Evolutionary conservation across 92 coral and sea anemone species (phyloP).

Genomic region (Heliopora coerulea): DNA sequence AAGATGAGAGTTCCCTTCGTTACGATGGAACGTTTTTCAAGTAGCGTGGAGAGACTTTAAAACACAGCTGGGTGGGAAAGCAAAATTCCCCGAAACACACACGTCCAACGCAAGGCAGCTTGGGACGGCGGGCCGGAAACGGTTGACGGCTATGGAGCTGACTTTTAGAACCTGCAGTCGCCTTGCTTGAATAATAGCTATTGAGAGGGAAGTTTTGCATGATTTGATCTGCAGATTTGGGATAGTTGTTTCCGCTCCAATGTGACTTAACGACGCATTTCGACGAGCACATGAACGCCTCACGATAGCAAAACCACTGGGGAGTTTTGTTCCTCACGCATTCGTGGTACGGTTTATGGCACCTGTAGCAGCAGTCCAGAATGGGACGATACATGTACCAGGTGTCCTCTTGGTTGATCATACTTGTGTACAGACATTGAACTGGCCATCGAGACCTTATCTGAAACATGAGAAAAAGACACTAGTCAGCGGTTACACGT

Average conservation of each 20-base stretch:
- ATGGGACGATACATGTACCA: constrained; percentile 31
- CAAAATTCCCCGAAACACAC: constrained; percentile 20
- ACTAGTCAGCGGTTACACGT: too few relatives aligned
- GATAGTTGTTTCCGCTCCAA: background rate
- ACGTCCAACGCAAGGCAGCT: constrained; percentile 20
- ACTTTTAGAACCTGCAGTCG: too few relatives aligned
- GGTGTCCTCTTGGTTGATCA: constrained; percentile 9
- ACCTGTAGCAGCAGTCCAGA: constrained; percentile 16
- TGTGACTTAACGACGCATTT: constrained; percentile 22
- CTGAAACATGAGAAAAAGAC: background rate
- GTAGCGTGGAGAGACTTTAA: constrained; percentile 6
- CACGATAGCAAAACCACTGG: constrained; percentile 27
- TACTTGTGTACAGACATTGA: constrained; percentile 30
- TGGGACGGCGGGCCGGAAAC: constrained; percentile 18
- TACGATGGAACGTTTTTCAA: constrained; percentile 18
- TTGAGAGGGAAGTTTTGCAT: constrained; percentile 7
- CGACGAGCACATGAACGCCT: constrained; percentile 18
- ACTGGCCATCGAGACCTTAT: constrained; percentile 11
- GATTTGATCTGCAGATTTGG: background rate
- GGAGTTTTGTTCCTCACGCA: background rate
- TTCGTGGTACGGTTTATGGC: constrained; percentile 9
- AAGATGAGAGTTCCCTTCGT: too few relatives aligned
- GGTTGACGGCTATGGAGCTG: background rate
- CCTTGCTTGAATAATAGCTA: background rate
- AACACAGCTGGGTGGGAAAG: constrained; percentile 18